Percentiles rank a stretch among this genome's conserved stretches.
phyloP scores from a whole-genome alignment of 2,797 vertebrate species.

The Lepus oiostolus region DNA sequence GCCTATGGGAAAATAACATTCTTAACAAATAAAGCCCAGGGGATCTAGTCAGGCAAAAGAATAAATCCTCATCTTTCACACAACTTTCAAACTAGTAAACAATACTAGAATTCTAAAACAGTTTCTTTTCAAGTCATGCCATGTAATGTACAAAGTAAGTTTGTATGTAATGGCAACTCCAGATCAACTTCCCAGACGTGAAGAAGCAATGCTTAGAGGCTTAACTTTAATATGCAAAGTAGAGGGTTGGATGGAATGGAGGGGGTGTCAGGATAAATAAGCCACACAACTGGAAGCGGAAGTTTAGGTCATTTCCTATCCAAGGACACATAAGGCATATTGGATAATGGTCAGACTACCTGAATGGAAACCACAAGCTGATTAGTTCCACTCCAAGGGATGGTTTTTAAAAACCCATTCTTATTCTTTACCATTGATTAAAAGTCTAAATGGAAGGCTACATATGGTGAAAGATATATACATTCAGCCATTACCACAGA shows the following conservation, averaged over 20 bases:
- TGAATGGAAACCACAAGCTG: slow-evolving; percentile 83
- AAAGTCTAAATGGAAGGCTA: slow-evolving; percentile 71
- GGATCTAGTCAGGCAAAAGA: slow-evolving; percentile 51
- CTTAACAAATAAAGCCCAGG: slow-evolving; percentile 76
- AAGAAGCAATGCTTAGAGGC: slow-evolving; percentile 75
- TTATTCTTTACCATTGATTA: slow-evolving; percentile 79
- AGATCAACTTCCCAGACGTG: slow-evolving; percentile 76
- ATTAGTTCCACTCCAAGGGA: slow-evolving; percentile 80
- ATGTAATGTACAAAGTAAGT: slow-evolving; percentile 61
- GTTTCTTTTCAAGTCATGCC: slow-evolving; percentile 77
- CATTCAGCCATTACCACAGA: slow-evolving; percentile 69
- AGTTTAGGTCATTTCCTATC: slow-evolving; percentile 86
- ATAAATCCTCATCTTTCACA: slow-evolving; percentile 70
- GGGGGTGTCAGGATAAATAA: slow-evolving; percentile 79
- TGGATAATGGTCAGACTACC: slow-evolving; percentile 81
- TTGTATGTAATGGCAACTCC: slow-evolving; percentile 73
- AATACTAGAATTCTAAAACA: slow-evolving; percentile 70
- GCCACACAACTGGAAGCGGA: slow-evolving; percentile 81
- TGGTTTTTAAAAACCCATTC: slow-evolving; percentile 69
- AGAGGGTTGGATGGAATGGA: slow-evolving; percentile 60
- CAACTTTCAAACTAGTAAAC: slow-evolving; percentile 79
- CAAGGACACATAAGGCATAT: slow-evolving; percentile 55
- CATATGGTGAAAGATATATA: slow-evolving; percentile 71
- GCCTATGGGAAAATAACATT: slow-evolving; percentile 72
- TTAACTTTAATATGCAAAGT: slow-evolving; percentile 79